Conservation (phyloP, 2,888 invertebrate genomes). For the Panorpa germanica region DNA sequence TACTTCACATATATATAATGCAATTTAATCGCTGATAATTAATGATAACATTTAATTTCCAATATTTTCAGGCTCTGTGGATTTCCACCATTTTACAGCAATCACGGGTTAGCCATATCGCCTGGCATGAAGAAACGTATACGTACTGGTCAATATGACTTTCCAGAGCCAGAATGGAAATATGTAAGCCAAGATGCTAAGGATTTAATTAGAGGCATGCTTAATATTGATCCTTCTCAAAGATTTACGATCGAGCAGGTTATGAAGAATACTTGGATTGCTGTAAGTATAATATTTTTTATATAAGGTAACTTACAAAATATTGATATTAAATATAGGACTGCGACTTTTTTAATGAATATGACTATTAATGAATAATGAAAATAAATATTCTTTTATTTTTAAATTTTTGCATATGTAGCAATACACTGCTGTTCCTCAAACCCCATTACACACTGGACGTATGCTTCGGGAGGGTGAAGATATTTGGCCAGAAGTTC, state of each 20-base stretch:
- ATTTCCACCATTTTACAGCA: slow-evolving; percentile 97
- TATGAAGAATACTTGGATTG: slow-evolving; percentile 72
- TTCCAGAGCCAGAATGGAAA: slow-evolving; percentile 91
- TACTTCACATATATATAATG: not conserved
- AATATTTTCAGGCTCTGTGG: slow-evolving; percentile 55
- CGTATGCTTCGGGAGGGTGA: slow-evolving; percentile 77
- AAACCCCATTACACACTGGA: slow-evolving; percentile 85
- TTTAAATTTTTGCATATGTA: slow-evolving; percentile 7
- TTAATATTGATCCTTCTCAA: slow-evolving; percentile 84
- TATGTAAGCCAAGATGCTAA: slow-evolving; percentile 90
- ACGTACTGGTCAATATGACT: slow-evolving; percentile 90
- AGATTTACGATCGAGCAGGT: slow-evolving; percentile 83
- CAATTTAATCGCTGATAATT: slow-evolving; percentile 1
- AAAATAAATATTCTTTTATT: not conserved
- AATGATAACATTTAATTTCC: slow-evolving; percentile 4
- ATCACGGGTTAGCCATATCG: slow-evolving; percentile 92
- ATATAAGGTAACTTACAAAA: not conserved
- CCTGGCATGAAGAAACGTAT: slow-evolving; percentile 81
- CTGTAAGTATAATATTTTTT: slow-evolving; percentile 31
- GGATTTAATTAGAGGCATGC: slow-evolving; percentile 84
- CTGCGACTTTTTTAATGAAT: too few species aligned
- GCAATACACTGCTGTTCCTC: slow-evolving; percentile 69
- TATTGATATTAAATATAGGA: too few species aligned
- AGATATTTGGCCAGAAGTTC: slow-evolving; percentile 92
- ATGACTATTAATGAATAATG: too few species aligned